Evolutionary conservation across 92 coral and sea anemone genomes (phyloP).

Genomic region (Phenganax marumi): DNA sequence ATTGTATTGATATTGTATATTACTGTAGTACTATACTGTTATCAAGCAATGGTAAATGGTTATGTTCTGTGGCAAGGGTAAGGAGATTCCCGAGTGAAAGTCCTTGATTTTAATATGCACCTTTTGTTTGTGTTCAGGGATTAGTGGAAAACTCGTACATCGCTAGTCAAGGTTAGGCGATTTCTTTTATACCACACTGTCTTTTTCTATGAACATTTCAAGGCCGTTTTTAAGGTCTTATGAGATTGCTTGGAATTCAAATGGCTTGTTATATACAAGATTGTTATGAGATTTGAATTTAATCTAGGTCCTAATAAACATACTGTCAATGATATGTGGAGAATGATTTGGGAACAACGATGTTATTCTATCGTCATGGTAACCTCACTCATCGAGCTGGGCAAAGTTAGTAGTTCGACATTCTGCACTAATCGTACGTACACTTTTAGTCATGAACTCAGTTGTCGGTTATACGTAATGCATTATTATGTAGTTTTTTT

Average conservation of each 20-base stretch:
- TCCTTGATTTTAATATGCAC: no score
- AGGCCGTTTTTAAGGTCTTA: not conserved
- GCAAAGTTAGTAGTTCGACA: not conserved
- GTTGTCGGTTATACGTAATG: no score
- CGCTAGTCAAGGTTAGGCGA: slow-evolving; percentile 18
- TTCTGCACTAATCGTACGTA: no score
- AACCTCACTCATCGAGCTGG: slow-evolving; percentile 11
- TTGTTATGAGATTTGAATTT: not conserved
- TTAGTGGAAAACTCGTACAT: slow-evolving; percentile 9
- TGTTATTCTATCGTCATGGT: slow-evolving; percentile 25
- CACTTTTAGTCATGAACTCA: no score
- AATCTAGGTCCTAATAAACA: not conserved
- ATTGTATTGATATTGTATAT: not conserved
- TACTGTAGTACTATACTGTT: no score
- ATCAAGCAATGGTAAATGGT: no score
- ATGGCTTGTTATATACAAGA: no score
- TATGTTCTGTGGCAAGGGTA: no score
- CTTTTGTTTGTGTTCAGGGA: not conserved
- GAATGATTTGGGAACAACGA: slow-evolving; percentile 26
- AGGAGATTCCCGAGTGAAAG: no score
- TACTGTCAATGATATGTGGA: slow-evolving; percentile 24
- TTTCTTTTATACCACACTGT: not conserved
- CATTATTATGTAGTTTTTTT: no score
- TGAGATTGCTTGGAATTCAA: no score
- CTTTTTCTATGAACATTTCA: not conserved